A percentile compares a stretch with the other conserved stretches of the same genome.
phyloP scores from a whole-genome alignment of 2,888 invertebrate species.

The Epirrhoe tristata region DNA sequence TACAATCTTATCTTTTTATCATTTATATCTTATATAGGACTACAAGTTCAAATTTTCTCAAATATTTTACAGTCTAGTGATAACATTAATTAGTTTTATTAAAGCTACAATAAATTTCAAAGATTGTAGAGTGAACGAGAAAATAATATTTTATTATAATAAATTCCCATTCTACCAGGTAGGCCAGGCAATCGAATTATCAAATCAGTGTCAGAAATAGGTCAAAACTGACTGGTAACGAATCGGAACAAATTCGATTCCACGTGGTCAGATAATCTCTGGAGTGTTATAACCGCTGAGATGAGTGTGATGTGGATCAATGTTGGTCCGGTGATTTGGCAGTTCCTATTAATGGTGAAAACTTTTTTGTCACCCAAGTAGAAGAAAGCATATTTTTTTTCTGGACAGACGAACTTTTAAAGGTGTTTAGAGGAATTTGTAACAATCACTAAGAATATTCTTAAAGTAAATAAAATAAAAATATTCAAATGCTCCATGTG shows the following conservation, averaged over 20 bases:
- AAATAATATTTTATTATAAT: neutral
- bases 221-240: neutral
- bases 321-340: neutral
- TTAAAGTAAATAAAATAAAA: too few relatives aligned
- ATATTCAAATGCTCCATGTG: too few relatives aligned
- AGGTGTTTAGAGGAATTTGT: too few relatives aligned
- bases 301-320: neutral
- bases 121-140: neutral
- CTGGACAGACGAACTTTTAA: too few relatives aligned
- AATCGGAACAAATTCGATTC: constrained; percentile 13
- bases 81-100: neutral
- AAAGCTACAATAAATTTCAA: neutral
- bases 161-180: neutral
- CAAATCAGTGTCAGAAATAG: neutral
- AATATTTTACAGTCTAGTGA: neutral
- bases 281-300: constrained; percentile 1
- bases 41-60: neutral
- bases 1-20: too few relatives aligned
- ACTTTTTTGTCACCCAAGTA: too few relatives aligned
- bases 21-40: too few relatives aligned
- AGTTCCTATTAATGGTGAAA: too few relatives aligned
- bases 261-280: neutral
- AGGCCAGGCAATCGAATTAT: neutral
- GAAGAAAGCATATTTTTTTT: too few relatives aligned
- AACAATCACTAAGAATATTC: too few relatives aligned